A percentile compares a stretch with the other conserved stretches of the same genome.
These are phyloP conservation scores for Pinna nobilis DNA, from an alignment of 1,140 invertebrate genomes.

Conservation along the genomic window DNA sequence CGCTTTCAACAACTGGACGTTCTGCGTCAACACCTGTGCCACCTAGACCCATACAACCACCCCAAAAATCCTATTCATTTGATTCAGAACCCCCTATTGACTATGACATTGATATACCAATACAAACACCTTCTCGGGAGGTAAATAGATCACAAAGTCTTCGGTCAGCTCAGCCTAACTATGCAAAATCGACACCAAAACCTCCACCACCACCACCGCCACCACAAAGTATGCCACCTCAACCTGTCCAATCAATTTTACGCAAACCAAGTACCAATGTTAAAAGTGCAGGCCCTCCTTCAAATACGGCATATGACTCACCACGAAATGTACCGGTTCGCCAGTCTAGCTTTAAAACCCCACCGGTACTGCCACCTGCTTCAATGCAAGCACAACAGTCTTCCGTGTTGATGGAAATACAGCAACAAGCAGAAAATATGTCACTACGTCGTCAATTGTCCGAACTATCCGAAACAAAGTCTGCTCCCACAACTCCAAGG, in stretches of 20 bases:
- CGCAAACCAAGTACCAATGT: background rate
- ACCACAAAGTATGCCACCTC: constrained; percentile 3
- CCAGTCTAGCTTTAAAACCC: background rate
- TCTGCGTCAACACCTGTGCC: constrained; percentile 28
- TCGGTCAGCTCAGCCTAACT: too few species aligned
- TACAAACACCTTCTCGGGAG: background rate
- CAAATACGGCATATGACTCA: constrained; percentile 22
- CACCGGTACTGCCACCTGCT: constrained; percentile 24
- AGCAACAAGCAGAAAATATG: constrained; percentile 42
- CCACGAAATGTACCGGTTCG: background rate
- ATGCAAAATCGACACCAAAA: too few species aligned
- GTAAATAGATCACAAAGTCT: constrained; percentile 23
- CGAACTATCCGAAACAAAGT: constrained; percentile 27
- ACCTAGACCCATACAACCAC: constrained; percentile 17
- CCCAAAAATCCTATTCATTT: constrained; percentile 32
- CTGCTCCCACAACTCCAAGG: too few species aligned
- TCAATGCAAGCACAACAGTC: background rate
- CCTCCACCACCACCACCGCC: constrained; percentile 10
- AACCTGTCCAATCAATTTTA: constrained; percentile 7
- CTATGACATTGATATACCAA: constrained; percentile 48
- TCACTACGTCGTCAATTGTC: constrained; percentile 46
- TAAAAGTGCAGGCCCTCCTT: constrained; percentile 14
- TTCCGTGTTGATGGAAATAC: constrained; percentile 47
- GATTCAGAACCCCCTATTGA: constrained; percentile 52
- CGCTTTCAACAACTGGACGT: constrained; percentile 5